Base-by-base conservation (phyloP, 2,888 invertebrate species). In the Dryadula phaetusa region DNA sequence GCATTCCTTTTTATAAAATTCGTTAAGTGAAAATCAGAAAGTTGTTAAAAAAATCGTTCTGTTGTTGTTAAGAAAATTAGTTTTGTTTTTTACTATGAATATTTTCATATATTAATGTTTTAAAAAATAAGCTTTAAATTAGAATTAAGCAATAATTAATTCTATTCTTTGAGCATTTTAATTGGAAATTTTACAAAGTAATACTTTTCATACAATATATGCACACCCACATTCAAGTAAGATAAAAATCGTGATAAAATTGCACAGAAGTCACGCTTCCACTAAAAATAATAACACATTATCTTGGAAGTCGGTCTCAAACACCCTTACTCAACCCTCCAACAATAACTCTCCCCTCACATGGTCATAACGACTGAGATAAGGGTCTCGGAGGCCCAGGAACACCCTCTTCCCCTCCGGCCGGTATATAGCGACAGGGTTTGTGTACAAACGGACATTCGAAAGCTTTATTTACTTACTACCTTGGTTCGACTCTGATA, bases 311-410 rank as follows among this genome's bases (percentile, higher is more conserved):
- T 82, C 76, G 77, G 77, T 78, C 80, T 82, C 82, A 80, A 79
- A 76, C 77, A 75, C 71, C 75, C 76, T 80, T 46, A 76, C 75
- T 70, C 76, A 77, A 78, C 81, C 76, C 76, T 82, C 80, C 78
- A 78, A 77, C 87, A 86, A 87, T 88, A 87, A 85, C 87, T 85
- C 83, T 88, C 83, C 90, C 90, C 92, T 92, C 92, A 92, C 92
- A 92, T 92, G 92, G 92, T 92, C 92, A 92, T 92, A 92, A 92
- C 92, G 90, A 88, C 87, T 85, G 82, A 85, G 92, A 92, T 92
- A 92, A 92, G 92, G 92, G 91, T 88, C 90, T 84, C 83, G 76
- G 79, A 86, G 90, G 86, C 89, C 89, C 90, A 86, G 88, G 75
- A 90, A 92, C 92, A 90, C 89, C 89, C 88, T 80, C 85, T 88